Conservation (phyloP, 2,113 vertebrate genomes). For the rabbit (Oryctolagus cuniculus) region mOryCun1.1 NC_091432.1:157789001-157789500, state of each 20-base stretch:
- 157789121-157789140: background rate
- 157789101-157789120: background rate
- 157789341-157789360: no score
- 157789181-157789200: background rate
- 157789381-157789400: no score
- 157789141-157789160: background rate
- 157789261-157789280: background rate
- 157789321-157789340: no score
- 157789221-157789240: background rate
- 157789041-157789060: constrained; percentile 1
- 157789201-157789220: background rate
- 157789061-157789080: constrained; percentile 23
- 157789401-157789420: no score
- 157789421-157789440: background rate
- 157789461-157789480: background rate
- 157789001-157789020: constrained; percentile 40
- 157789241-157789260: background rate
- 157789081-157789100: constrained; percentile 42
- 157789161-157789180: background rate
- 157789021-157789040: constrained; percentile 23
- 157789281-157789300: no score
- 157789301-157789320: no score
- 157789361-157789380: no score
- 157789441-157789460: background rate
- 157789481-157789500: constrained; percentile 11